Percentiles rank a stretch among this genome's conserved stretches.
phyloP scores from a whole-genome alignment of 2,797 vertebrate species.

The Sebastes diaconus region DNA sequence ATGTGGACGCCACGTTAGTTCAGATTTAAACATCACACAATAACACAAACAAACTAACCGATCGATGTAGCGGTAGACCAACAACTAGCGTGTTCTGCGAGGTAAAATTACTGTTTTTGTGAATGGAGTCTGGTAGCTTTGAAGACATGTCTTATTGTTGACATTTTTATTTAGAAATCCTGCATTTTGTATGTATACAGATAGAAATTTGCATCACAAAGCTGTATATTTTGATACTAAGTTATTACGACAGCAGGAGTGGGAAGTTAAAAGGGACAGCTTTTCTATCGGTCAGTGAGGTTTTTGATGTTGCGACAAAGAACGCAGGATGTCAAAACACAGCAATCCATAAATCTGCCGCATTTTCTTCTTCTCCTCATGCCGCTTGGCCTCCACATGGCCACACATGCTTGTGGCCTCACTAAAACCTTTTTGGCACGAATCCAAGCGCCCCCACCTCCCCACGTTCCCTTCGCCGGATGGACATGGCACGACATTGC shows the following conservation, averaged over 20 bases:
- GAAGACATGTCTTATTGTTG: conserved; percentile 34
- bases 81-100: too few species aligned
- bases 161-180: conserved; percentile 19
- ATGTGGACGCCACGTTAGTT: too few species aligned
- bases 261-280: conserved; percentile 13
- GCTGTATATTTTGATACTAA: conserved; percentile 19
- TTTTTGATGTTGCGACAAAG: conserved; percentile 44
- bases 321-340: conserved; percentile 51
- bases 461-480: conserved; percentile 37
- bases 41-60: too few species aligned
- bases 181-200: too few species aligned
- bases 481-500: conserved; percentile 75
- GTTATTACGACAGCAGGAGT: conserved; percentile 17
- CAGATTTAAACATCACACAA: rapidly evolving
- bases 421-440: conserved; percentile 70
- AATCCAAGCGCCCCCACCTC: conserved; percentile 26
- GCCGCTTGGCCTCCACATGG: conserved; percentile 52
- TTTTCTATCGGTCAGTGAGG: conserved; percentile 18
- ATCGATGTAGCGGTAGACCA: too few species aligned
- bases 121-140: too few species aligned
- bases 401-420: conserved; percentile 71
- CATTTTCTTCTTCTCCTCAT: conserved; percentile 36
- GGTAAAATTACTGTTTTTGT: too few species aligned
- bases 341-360: conserved; percentile 42
- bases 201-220: conserved; percentile 26